Evolutionary conservation across 1,140 invertebrate species (phyloP), one percentile per base, ranked within the genome.

Genomic region (Drosophila pandora): DNA sequence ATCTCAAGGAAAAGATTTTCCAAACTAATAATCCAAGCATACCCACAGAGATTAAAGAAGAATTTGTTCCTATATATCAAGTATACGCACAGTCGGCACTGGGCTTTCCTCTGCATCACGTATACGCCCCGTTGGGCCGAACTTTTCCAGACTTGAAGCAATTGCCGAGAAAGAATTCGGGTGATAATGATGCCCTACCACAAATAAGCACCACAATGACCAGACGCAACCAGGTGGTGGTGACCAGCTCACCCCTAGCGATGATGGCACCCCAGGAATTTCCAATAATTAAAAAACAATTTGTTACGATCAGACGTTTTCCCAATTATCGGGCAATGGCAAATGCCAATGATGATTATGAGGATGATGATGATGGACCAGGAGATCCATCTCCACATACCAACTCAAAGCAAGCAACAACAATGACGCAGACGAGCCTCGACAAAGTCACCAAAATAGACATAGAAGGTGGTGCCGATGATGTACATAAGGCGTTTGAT

Each of bases 231-330:
- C 67, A 30, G 21, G n/a, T 32, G 62, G 41, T 39, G 37, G n/a
- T 43, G 41, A 12, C 7, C 5, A 50, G 50, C 17, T 48, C 41
- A 68, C 52, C 52, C 39, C 23, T 17, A 30, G 8, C 17, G 0
- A 30, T 32, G n/a, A 37, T 52, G 72, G 23, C 30, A 47, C 5
- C 47, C 21, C 49, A 72, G 39, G 57, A 73, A 84, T 87, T 83
- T 88, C 83, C 83, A 53, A 73, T 77, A 83, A 83, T 89, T 87
- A 88, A 87, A 87, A 88, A 89, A 55, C 79, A 56, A 89, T 87
- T 87, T 79, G 67, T 87, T 67, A 70, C 21, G 43, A 22, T 8
- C 21, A 21, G 43, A 7, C 6, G 63, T 59, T 83, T 83, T 76
- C 60, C 71, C 69, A 61, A 88, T 87, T 72, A 76, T 76, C 71